Percentiles rank a stretch among this genome's conserved stretches.
These are phyloP conservation scores for Liodrosophila aerea DNA, from an alignment of 2,888 invertebrate genomes.

Conservation along the genomic window DNA sequence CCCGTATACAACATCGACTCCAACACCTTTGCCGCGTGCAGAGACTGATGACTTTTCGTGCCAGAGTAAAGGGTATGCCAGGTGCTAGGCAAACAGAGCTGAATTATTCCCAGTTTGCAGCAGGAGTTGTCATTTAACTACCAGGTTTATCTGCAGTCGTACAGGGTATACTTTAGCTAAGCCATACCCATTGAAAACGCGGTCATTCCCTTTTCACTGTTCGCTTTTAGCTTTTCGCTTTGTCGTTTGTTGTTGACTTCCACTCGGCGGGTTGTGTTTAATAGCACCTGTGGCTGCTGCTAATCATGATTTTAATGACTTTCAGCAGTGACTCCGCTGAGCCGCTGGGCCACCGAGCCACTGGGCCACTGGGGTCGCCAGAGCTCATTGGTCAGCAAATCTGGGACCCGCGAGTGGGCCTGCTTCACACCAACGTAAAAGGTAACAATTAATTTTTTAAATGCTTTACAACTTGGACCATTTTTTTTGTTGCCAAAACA, in stretches of 20 bases:
- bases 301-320: conserved; percentile 73
- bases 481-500: conserved; percentile 13
- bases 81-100: too few relatives aligned
- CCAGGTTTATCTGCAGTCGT: too few relatives aligned
- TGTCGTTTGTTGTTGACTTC: conserved; percentile 1
- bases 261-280: conserved; percentile 36
- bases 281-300: conserved; percentile 69
- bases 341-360: conserved; percentile 1
- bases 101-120: too few relatives aligned
- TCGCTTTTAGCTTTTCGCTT: neutral
- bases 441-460: conserved; percentile 69
- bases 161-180: neutral
- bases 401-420: conserved; percentile 21
- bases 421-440: conserved; percentile 13
- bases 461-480: conserved; percentile 50
- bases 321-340: conserved; percentile 22
- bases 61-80: too few relatives aligned
- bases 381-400: neutral
- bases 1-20: neutral
- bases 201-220: neutral
- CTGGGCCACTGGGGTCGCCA: too few relatives aligned
- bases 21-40: too few relatives aligned
- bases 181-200: neutral
- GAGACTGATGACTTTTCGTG: too few relatives aligned
- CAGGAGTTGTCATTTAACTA: too few relatives aligned